Percentiles rank a stretch among this genome's conserved stretches.
phyloP scores from a whole-genome alignment of 2,888 invertebrate species.

The Patella depressa region DNA sequence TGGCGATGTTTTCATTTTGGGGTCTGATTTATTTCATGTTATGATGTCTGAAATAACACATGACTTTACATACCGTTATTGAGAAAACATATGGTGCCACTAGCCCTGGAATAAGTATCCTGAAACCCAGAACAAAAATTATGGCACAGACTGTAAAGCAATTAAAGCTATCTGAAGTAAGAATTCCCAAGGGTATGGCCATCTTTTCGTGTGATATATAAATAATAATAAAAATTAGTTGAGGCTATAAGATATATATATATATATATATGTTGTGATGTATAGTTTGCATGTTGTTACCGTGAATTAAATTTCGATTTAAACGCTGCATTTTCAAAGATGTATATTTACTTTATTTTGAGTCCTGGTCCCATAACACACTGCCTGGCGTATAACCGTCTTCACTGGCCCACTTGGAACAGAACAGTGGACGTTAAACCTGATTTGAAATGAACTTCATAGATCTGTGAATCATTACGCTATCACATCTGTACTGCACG shows the following conservation, averaged over 20 bases:
- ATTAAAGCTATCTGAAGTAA: neutral
- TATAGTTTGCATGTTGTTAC: neutral
- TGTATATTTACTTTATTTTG: too few relatives aligned
- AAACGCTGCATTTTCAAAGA: too few relatives aligned
- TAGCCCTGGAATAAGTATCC: too few relatives aligned
- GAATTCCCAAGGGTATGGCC: constrained; percentile 10
- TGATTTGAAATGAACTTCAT: too few relatives aligned
- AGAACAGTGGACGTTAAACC: too few relatives aligned
- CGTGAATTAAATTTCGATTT: too few relatives aligned
- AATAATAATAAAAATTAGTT: constrained; percentile 2
- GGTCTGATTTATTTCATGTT: constrained; percentile 12
- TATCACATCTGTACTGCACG: too few relatives aligned
- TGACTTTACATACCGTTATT: neutral
- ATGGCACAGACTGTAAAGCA: constrained; percentile 3
- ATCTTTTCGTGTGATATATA: neutral
- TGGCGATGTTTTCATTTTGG: constrained; percentile 10
- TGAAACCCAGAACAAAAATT: too few relatives aligned
- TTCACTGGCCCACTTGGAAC: too few relatives aligned
- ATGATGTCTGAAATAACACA: constrained; percentile 13
- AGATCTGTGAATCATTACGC: too few relatives aligned
- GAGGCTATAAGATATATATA: neutral
- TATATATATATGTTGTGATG: neutral
- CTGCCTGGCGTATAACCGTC: too few relatives aligned
- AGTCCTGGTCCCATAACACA: too few relatives aligned
- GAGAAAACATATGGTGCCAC: constrained; percentile 1